phyloP scores from a whole-genome alignment of 2,113 vertebrate species.

The Brienomyrus longianalis region DNA sequence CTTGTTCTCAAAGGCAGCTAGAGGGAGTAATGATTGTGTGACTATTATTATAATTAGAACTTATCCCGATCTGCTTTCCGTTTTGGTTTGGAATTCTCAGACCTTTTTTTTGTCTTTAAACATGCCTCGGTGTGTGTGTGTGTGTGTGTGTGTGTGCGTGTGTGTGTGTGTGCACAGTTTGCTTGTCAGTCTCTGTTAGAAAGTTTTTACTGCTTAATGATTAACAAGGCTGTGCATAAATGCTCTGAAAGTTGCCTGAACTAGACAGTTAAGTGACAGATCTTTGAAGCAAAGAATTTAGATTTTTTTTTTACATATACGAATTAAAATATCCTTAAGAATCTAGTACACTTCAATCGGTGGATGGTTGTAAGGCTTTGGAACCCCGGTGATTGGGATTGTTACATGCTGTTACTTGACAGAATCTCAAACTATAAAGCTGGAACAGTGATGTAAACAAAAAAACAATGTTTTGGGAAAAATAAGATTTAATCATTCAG shows the following conservation, averaged over 20 bases:
- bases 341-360: neutral
- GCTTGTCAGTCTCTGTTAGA: neutral
- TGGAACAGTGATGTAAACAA: neutral
- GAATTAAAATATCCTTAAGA: neutral
- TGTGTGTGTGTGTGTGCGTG: neutral
- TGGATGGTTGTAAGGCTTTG: neutral
- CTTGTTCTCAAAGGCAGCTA: neutral
- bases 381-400: neutral
- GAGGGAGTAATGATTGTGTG: neutral
- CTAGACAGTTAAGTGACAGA: neutral
- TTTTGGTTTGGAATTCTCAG: neutral
- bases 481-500: neutral
- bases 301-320: neutral
- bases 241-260: neutral
- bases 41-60: neutral
- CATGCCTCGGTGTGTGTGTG: neutral
- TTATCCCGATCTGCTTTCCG: neutral
- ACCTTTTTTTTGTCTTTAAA: neutral
- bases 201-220: neutral
- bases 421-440: neutral
- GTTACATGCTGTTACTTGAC: neutral
- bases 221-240: neutral
- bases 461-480: neutral
- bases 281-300: neutral
- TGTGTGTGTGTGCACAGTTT: too few species aligned